phyloP scores from a whole-genome alignment of 2,888 invertebrate species.

The Frankliniella fusca region DNA sequence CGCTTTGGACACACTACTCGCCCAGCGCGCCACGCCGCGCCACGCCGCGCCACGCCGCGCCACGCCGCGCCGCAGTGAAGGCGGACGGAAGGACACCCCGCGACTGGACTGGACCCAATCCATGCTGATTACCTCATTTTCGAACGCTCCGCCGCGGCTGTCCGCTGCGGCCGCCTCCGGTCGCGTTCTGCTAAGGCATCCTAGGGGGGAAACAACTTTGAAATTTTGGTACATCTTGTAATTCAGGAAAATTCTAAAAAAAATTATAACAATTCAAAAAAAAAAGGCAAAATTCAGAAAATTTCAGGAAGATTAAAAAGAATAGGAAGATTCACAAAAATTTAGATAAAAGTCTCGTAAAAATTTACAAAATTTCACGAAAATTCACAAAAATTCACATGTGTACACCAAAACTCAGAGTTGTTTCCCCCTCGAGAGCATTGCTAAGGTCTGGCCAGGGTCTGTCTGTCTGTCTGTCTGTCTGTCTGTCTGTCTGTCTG shows the following conservation, averaged over 20 bases:
- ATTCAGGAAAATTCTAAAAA: no score
- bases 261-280: no score
- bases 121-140: constrained; percentile 19
- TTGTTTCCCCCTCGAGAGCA: no score
- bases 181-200: background rate
- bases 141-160: background rate
- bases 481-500: background rate
- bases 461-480: background rate
- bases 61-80: background rate
- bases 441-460: background rate
- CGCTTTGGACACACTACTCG: background rate
- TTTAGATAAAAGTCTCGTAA: no score
- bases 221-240: no score
- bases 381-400: no score
- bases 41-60: background rate
- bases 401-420: no score
- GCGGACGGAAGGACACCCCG: background rate
- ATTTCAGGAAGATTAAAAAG: no score
- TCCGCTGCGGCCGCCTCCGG: background rate
- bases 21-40: background rate
- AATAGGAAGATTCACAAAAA: no score
- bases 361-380: no score
- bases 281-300: no score
- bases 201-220: no score
- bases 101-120: background rate